Evolutionary conservation across 2,888 invertebrate species (phyloP), one percentile per base, ranked within the genome.

Genomic region (Phalangium opilio): DNA sequence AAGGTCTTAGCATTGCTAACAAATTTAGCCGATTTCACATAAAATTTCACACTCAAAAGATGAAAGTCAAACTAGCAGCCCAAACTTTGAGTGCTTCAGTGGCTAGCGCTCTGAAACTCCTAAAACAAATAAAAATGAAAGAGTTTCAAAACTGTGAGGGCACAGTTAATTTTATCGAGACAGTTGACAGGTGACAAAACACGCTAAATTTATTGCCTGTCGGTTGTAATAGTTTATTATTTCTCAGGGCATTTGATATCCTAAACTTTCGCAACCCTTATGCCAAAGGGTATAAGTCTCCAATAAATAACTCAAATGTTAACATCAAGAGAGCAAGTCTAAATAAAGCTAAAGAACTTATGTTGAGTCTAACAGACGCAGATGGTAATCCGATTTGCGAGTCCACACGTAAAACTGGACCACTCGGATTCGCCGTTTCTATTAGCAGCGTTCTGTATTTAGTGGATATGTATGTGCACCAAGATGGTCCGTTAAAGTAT

Each of bases 1-100:
- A 51, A 41, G 49, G 53, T n/a, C 41, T 51, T 15, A 32, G 15
- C 21, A 21, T 41, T 17, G 49, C 43, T 12, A 54, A 49, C 12
- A 55, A 50, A 43, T 32, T 55, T 5, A 38, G 41, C 34, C 15
- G 17, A 8, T 12, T 15, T 7, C 54, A 55, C 44, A 46, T 50
- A 11, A 11, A 49, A 18, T 55, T 44, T 43, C 10, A 47, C 11
- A 12, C 42, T 14, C 48, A 50, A 21, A 55, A 52, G 19, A 55
- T 55, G 54, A 55, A 53, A 18, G 54, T 53, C 8, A 50, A 50
- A 32, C 43, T 55, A 3, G 54, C 54, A 20, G 45, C 52, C 14
- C 54, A 55, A 40, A 39, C 44, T 12, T 36, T 55, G 4, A 55
- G 54, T 52, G 14, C 32, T 14, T 47, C 47, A 20, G 48, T 53